Evolutionary conservation across 2,888 invertebrate species (phyloP), one percentile per base, ranked within the genome.

Genomic region (Tricholauxania praeusta): DNA sequence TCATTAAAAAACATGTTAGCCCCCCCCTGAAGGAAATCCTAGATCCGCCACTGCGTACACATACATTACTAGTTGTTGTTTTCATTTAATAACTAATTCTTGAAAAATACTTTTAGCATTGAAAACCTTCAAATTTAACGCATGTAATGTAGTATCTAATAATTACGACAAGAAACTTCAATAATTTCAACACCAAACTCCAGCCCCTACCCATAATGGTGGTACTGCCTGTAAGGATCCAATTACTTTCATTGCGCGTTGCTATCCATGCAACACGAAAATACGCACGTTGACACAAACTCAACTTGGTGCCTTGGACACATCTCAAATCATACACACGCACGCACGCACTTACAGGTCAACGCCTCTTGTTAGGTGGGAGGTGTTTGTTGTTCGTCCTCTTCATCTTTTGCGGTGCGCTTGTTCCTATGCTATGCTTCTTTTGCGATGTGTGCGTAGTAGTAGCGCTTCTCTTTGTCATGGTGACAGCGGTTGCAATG

Each of bases 401-500:
- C 14, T 14, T 14, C 15, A 1, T 32, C 15, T 3, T 12, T 22
- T 59, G 28, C 14, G 14, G 22, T 14, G n/a, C n/a, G n/a, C n/a
- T n/a, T n/a, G n/a, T n/a, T n/a, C n/a, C n/a, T n/a, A n/a, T n/a
- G n/a, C n/a, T n/a, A n/a, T n/a, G 10, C 22, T 28, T 22, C 7
- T 28, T 14, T 22, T 8, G n/a, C 22, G 60, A 28, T 22, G 32
- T 22, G 28, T 28, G 8, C 14, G 66, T 53, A 52, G 28, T 53
- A 22, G 28, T 12, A 17, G 39, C 52, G 28, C 51, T 28, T 49
- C 51, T 32, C 8, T 39, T 49, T 65, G 65, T 65, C 65, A 66
- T 66, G 66, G 53, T 66, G 66, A 66, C 66, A 66, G 32, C 53
- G 53, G 53, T 51, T 15, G 53, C 32, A 47, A 53, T 39, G 53